Evolutionary conservation across 2,113 vertebrate species (phyloP).

Genomic region (Pycnonotus jocosus): DNA sequence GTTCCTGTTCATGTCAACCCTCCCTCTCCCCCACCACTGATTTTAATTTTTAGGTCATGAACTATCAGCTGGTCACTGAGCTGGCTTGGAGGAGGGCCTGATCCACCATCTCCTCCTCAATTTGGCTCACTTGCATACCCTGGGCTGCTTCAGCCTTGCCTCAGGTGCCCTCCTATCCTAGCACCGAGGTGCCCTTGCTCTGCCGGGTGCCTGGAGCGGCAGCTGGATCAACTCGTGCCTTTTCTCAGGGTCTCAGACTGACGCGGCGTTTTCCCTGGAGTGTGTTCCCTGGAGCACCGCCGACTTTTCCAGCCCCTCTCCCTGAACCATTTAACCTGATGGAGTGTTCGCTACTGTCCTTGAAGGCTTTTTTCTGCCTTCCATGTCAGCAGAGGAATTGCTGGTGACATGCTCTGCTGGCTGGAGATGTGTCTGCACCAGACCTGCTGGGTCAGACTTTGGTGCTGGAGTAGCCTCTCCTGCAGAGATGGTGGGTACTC

Average conservation of each 20-base stretch:
- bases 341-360: neutral
- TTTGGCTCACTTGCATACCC: neutral
- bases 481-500: neutral
- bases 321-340: neutral
- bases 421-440: neutral
- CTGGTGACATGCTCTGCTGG: neutral
- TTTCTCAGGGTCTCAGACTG: conserved; percentile 25
- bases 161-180: neutral
- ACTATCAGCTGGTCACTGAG: neutral
- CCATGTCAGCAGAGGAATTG: neutral
- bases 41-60: neutral
- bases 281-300: fast-evolving
- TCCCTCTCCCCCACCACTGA: neutral
- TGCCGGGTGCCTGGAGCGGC: neutral
- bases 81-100: neutral
- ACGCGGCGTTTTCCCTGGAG: fast-evolving
- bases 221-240: conserved; percentile 17
- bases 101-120: neutral
- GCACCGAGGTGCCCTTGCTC: neutral
- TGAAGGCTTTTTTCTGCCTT: neutral
- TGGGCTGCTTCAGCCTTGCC: neutral
- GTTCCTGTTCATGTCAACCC: neutral
- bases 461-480: neutral
- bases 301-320: neutral
- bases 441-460: neutral